These are phyloP conservation scores for Julus scandinavius DNA, from an alignment of 2,888 invertebrate species.

Conservation along the genomic window DNA sequence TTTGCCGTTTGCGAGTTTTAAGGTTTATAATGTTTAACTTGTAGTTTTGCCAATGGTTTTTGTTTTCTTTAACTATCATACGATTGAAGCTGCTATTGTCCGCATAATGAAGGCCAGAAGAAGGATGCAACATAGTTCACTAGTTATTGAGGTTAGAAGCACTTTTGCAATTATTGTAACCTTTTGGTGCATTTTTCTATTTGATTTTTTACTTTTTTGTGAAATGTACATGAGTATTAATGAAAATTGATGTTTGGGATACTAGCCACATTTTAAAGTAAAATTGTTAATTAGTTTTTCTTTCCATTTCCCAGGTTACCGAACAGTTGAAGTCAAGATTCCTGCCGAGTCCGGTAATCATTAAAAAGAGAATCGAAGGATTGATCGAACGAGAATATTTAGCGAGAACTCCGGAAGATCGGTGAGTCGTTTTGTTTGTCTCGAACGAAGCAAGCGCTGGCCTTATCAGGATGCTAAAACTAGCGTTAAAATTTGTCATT, in stretches of 20 bases:
- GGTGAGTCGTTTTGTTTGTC: constrained; percentile 63
- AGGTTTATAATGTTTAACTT: neutral
- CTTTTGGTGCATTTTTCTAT: neutral
- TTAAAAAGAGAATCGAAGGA: constrained; percentile 99
- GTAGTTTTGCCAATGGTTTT: neutral
- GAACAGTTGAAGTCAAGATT: constrained; percentile 97
- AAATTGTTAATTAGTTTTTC: neutral
- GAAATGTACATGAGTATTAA: too few relatives aligned
- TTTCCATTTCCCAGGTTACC: constrained; percentile 72
- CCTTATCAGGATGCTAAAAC: too few relatives aligned
- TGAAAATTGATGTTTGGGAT: too few relatives aligned
- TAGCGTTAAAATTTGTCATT: constrained; percentile 61
- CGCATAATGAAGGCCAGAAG: constrained; percentile 99
- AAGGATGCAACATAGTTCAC: constrained; percentile 85
- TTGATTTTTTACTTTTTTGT: neutral
- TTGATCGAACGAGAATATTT: constrained; percentile 99
- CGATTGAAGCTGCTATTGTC: constrained; percentile 98
- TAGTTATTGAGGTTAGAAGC: constrained; percentile 71
- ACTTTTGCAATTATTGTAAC: neutral
- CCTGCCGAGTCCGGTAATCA: constrained; percentile 96
- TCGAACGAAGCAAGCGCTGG: neutral
- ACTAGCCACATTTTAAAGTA: too few relatives aligned
- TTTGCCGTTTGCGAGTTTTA: neutral
- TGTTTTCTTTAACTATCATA: constrained; percentile 46
- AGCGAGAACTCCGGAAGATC: constrained; percentile 95